Evolutionary conservation across 2,113 vertebrate species (phyloP).

Genomic region (Panurus biarmicus): DNA sequence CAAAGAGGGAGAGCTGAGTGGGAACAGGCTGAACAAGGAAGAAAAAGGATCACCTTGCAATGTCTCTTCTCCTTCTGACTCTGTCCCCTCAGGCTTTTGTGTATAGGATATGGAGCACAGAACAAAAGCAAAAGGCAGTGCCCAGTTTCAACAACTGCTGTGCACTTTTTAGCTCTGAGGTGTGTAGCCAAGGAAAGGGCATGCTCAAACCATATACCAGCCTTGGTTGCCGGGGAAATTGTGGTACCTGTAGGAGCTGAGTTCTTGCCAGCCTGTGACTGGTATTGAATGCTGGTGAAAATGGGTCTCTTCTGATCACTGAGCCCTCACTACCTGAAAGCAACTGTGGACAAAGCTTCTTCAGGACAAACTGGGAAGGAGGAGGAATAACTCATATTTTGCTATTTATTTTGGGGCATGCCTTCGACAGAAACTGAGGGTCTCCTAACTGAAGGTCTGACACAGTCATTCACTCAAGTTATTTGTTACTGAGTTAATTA

Average conservation of each 20-base stretch:
- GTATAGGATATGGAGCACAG: neutral
- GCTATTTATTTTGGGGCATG: neutral
- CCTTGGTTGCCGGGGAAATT: neutral
- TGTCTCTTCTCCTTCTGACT: neutral
- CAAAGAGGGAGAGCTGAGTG: neutral
- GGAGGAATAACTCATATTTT: neutral
- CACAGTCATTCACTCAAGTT: neutral
- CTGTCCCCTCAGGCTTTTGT: neutral
- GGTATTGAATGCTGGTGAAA: neutral
- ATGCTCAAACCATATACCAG: rapidly evolving
- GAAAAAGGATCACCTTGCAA: neutral
- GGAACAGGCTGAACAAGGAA: neutral
- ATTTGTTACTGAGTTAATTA: neutral
- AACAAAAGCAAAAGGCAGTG: neutral
- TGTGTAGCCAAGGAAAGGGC: neutral
- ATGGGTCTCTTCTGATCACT: neutral
- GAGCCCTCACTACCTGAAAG: neutral
- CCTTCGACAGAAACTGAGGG: neutral
- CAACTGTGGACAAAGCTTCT: neutral
- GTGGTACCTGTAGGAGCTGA: neutral
- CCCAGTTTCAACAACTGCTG: neutral
- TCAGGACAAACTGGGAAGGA: neutral
- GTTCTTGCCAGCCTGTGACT: neutral
- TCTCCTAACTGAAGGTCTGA: neutral
- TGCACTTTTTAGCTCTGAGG: neutral